Evolutionary conservation across 2,797 vertebrate species (phyloP), one percentile per base, ranked within the genome.

Genomic region (Phrynocephalus vlangalii): DNA sequence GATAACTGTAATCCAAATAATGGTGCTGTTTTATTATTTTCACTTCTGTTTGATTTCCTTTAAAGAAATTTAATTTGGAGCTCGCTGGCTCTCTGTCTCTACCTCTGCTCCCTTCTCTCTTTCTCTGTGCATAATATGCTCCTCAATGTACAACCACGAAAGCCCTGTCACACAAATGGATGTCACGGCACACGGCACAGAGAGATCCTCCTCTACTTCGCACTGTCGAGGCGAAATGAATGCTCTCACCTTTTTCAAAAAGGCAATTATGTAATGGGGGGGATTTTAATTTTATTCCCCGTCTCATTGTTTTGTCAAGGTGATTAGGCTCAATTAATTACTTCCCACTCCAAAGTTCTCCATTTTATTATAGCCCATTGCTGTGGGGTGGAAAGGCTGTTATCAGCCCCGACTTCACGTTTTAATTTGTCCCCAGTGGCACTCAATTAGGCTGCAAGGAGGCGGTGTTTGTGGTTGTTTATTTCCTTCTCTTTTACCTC

Each of bases 1-100:
- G 95, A 94, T 82, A 95, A 95, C 91, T 92, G 93, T 94, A 95
- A 94, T 92, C 93, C 91, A 90, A 84, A 87, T 95, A 93, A 88
- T 89, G 86, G 89, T 87, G 87, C 77, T 52, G 87, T 93, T 93
- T 94, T 91, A 88, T 92, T 90, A 73, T 90, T 90, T 88, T 88
- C 91, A 84, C 84, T 84, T 83, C 80, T 20, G 33, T 91, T 93
- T 92, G 91, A 86, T 92, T 95, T 96, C 91, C 92, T 94, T 86
- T 90, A 89, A 91, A 91, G 88, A 89, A 89, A 91, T 91, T 92
- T 93, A 92, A 92, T 95, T 95, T 93, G 79, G 88, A 92, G 84
- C 88, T 85, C 81, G 89, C 6, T 6, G 8, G 24, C 89, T 86
- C 83, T 88, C 10, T 3, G 26, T 30, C 89, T 86, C 83, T 89